Evolutionary conservation across 2,113 vertebrate genomes (phyloP), one percentile per base, ranked within the genome.

Genomic region (Epinephelus lanceolatus): DNA sequence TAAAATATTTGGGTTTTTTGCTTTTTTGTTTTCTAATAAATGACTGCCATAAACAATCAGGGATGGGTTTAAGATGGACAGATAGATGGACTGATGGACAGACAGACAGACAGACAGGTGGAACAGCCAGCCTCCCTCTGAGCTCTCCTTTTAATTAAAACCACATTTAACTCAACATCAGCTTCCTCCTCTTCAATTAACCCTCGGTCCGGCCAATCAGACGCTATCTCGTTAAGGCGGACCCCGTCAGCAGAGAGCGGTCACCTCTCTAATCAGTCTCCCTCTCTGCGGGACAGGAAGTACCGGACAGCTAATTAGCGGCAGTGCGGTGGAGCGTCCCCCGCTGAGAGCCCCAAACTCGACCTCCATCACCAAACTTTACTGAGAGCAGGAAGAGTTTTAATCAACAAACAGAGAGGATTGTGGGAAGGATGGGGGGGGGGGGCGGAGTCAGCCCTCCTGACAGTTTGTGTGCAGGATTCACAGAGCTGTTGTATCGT

Each of bases 151-250:
- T 81, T 86, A 92, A 93, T 92, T 91, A 91, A 87, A 87, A 57
- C 14, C 33, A 67, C 19, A 21, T 63, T 65, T 49, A 78, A 52
- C 40, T 71, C 71, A 21, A 56, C 52, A 47, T 15, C 25, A 27
- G 14, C 80, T 77, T 62, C 42, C 51, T 73, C 71, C 42, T 23
- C 69, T 87, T 75, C 75, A 88, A 93, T 93, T 93, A 92, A 92
- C 89, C 91, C 77, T 6, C n/a, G 10, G 72, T 69, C 60, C 12
- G 65, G 23, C 90, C 89, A 93, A 92, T 92, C 91, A 86, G 87
- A 49, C 18, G 59, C 70, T 84, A 90, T 89, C 90, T 89, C 61
- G 66, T 91, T 82, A 82, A 72, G 86, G 47, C n/a, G n/a, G 78
- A 63, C 74, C 77, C 57, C 7, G 13, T 51, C 82, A 76, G 86